Evolutionary conservation across 2,113 vertebrate species (phyloP).

Genomic region (Recurvirostra avosetta): DNA sequence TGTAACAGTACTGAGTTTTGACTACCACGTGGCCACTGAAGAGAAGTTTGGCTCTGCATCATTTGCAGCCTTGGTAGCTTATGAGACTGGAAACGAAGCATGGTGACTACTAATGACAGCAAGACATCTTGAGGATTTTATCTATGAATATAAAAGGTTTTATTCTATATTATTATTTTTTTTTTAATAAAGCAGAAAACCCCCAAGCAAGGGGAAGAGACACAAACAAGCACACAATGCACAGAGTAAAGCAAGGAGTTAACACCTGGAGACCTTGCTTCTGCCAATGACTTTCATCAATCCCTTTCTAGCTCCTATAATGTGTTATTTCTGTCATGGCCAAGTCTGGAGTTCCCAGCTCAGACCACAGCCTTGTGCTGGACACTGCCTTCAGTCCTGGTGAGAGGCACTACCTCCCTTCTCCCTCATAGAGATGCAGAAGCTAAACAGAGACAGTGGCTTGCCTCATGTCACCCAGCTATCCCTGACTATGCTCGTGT

Average conservation of each 20-base stretch:
- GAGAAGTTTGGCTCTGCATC: not conserved
- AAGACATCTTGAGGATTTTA: not conserved
- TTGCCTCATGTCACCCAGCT: not conserved
- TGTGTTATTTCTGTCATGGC: not conserved
- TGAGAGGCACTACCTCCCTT: not conserved
- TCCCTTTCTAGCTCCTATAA: not conserved
- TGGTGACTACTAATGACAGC: not conserved
- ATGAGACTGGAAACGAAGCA: not conserved
- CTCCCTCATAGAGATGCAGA: not conserved
- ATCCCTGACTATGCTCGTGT: accelerated
- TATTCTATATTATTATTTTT: not conserved
- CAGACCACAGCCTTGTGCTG: not conserved
- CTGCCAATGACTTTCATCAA: not conserved
- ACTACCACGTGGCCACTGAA: not conserved
- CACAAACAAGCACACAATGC: not conserved
- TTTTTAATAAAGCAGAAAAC: not conserved
- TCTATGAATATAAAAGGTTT: not conserved
- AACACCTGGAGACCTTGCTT: not conserved
- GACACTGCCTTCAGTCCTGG: not conserved
- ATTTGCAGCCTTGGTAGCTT: not conserved
- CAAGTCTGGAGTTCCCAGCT: not conserved
- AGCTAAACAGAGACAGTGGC: not conserved
- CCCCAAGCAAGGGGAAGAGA: not conserved
- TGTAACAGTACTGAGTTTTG: not conserved
- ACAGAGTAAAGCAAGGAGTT: not conserved